These are phyloP conservation scores for Galleria mellonella DNA, from an alignment of 1,140 invertebrate species.

Conservation along the genomic window DNA sequence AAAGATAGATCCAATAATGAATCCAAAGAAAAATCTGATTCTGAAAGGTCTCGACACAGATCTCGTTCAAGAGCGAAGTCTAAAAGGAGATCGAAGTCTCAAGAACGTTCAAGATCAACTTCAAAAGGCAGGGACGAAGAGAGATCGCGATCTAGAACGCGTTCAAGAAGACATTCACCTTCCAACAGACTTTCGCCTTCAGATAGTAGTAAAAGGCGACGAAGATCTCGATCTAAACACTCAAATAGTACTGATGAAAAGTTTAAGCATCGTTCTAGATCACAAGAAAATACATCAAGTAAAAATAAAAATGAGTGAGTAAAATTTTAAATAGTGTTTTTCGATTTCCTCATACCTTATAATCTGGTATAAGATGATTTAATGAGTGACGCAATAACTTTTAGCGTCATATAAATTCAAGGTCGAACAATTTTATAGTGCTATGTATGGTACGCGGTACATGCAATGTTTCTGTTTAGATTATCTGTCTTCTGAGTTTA, in stretches of 20 bases:
- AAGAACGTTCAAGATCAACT: slow-evolving; percentile 40
- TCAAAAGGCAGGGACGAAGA: slow-evolving; percentile 27
- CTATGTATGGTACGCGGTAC: no score
- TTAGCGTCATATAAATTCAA: no score
- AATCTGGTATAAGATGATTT: no score
- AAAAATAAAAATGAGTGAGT: slow-evolving; percentile 63
- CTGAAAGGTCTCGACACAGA: slow-evolving; percentile 35
- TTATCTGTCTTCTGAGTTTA: no score
- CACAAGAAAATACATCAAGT: slow-evolving; percentile 42
- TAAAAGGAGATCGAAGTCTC: slow-evolving; percentile 34
- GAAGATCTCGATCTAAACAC: slow-evolving; percentile 37
- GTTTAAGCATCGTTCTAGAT: slow-evolving; percentile 45
- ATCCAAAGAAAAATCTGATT: slow-evolving; percentile 41
- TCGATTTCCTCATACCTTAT: no score
- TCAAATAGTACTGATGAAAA: slow-evolving; percentile 36
- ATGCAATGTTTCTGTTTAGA: no score
- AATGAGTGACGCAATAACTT: no score
- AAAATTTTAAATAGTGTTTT: neutral
- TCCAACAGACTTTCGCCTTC: slow-evolving; percentile 11
- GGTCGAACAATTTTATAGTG: no score
- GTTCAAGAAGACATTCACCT: slow-evolving; percentile 15
- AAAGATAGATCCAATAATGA: slow-evolving; percentile 42
- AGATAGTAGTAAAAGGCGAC: slow-evolving; percentile 22
- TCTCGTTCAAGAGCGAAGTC: slow-evolving; percentile 44
- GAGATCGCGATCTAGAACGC: slow-evolving; percentile 24